phyloP scores from a whole-genome alignment of 2,113 vertebrate genomes.

The Mus musculus region GRCm39 chr8:119878501-119879000 shows the following conservation, averaged over 20 bases:
- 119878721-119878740: background rate
- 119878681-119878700: background rate
- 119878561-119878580: too few species aligned
- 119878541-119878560: background rate
- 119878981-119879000: background rate
- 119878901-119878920: background rate
- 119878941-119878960: background rate
- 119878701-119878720: background rate
- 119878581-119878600: background rate
- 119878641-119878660: background rate
- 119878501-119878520: background rate
- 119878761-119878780: background rate
- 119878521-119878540: background rate
- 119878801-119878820: too few species aligned
- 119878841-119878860: background rate
- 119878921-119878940: background rate
- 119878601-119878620: background rate
- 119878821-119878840: too few species aligned
- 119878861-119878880: background rate
- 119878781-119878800: background rate
- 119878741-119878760: background rate
- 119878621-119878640: background rate
- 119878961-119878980: background rate
- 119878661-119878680: background rate
- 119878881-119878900: background rate